phyloP scores from a whole-genome alignment of 1,140 invertebrate genomes.

The Drosophila navojoa region DNA sequence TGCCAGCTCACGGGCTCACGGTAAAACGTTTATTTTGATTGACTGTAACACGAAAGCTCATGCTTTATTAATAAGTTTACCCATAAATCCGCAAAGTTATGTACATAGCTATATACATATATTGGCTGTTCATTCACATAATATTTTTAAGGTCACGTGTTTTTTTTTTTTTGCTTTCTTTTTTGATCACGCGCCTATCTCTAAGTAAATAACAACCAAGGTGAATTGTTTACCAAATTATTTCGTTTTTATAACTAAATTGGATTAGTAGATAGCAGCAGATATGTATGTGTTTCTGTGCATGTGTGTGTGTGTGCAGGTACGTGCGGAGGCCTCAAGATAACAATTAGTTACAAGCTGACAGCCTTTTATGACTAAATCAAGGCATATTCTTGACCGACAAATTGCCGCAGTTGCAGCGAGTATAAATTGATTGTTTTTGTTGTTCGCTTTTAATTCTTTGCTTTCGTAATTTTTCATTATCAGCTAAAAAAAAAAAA shows the following conservation, averaged over 20 bases:
- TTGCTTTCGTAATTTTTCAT: not conserved
- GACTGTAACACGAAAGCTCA: not conserved
- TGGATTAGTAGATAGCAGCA: conserved; percentile 26
- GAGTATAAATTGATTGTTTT: conserved; percentile 1
- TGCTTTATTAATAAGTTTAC: conserved; percentile 2
- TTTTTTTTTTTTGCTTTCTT: not conserved
- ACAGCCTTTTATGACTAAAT: conserved; percentile 1
- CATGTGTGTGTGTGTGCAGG: not conserved
- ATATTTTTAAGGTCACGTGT: not conserved
- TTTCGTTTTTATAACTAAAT: conserved; percentile 9
- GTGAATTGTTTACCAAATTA: conserved; percentile 11
- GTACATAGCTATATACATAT: not conserved
- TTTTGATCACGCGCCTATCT: conserved; percentile 2
- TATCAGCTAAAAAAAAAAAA: conserved; percentile 1
- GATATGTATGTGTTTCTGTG: not conserved
- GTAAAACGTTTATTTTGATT: not conserved
- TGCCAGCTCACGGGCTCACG: too few species aligned
- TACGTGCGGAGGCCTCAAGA: not conserved
- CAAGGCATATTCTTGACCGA: conserved; percentile 10
- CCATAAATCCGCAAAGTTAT: not conserved
- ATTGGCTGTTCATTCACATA: not conserved
- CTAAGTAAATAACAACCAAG: not conserved
- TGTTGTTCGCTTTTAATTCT: too few species aligned
- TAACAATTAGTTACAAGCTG: conserved; percentile 8
- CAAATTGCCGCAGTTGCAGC: conserved; percentile 1